phyloP scores from a whole-genome alignment of 2,888 invertebrate genomes.

The Hetaerina titia region DNA sequence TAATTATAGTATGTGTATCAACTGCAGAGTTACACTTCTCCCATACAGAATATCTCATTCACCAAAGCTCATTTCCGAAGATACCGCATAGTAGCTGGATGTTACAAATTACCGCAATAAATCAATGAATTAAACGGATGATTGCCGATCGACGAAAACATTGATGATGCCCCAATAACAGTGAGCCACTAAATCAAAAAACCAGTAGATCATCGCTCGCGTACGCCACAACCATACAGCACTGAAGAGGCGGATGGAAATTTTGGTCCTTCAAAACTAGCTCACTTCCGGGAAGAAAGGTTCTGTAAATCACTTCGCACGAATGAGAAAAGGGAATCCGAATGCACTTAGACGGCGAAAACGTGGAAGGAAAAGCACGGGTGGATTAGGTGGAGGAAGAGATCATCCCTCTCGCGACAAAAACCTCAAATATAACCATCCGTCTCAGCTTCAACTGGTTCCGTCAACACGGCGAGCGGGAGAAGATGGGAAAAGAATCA shows the following conservation, averaged over 20 bases:
- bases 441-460: neutral
- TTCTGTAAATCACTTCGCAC: neutral
- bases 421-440: neutral
- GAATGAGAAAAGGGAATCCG: neutral
- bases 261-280: too few relatives aligned
- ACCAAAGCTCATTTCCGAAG: neutral
- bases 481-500: neutral
- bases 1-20: too few relatives aligned
- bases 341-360: neutral
- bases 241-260: too few relatives aligned
- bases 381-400: neutral
- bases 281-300: neutral
- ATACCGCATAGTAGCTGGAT: neutral
- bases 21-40: neutral
- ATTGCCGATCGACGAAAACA: neutral
- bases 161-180: neutral
- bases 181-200: neutral
- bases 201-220: neutral
- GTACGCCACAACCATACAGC: neutral
- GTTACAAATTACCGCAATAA: neutral
- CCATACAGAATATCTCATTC: neutral
- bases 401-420: neutral
- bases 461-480: neutral
- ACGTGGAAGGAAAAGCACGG: neutral
- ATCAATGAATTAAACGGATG: neutral